phyloP scores from a whole-genome alignment of 2,797 vertebrate species.

The Uromys caudimaculatus region DNA sequence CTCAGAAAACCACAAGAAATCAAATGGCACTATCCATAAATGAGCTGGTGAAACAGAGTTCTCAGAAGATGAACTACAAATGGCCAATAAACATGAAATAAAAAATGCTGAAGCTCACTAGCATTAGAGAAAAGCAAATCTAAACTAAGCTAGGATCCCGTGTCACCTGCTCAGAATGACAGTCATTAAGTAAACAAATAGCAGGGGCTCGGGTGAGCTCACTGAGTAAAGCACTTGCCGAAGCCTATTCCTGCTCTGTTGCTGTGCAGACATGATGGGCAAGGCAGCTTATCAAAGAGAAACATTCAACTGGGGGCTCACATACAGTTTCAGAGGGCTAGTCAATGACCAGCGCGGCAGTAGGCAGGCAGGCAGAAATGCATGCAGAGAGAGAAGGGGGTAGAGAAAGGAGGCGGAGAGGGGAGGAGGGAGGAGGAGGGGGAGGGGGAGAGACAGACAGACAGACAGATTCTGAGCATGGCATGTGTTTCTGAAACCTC shows the following conservation, averaged over 20 bases:
- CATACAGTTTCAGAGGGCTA: neutral
- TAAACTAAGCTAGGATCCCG: neutral
- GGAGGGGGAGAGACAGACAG: neutral
- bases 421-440: neutral
- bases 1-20: neutral
- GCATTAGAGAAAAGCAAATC: neutral
- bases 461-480: no score
- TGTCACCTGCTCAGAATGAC: neutral
- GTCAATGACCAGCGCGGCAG: no score
- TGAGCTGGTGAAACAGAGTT: neutral
- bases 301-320: neutral
- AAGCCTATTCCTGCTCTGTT: neutral
- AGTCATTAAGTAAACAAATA: neutral
- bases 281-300: neutral
- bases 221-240: neutral
- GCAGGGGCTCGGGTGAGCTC: neutral
- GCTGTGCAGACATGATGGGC: neutral
- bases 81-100: neutral
- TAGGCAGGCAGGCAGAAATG: neutral
- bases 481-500: neutral
- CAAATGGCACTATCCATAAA: neutral
- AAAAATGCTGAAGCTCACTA: no score
- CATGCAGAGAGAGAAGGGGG: neutral
- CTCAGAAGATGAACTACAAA: neutral
- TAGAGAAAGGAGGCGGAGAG: no score